Conservation (phyloP, 2,888 invertebrate species). For the Cerceris rybyensis region DNA sequence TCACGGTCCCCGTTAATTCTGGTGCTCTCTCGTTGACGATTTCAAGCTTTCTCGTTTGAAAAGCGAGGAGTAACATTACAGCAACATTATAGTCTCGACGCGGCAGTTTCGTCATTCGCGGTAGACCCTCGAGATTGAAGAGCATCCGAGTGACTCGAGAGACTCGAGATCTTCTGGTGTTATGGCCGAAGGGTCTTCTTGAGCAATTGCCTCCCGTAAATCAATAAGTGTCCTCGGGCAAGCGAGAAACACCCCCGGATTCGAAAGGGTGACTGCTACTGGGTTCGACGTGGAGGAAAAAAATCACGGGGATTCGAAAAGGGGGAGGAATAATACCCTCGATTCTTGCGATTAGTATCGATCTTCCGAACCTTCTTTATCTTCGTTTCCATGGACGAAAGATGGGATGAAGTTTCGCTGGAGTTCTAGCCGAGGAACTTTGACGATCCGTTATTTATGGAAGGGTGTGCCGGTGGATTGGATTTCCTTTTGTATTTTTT, state of each 20-base stretch:
- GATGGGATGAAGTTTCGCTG: not conserved
- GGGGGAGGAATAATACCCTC: not conserved
- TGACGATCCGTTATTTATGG: no score
- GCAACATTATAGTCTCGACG: conserved; percentile 28
- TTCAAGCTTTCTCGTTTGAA: not conserved
- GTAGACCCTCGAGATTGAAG: conserved; percentile 41
- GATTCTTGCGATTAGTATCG: conserved; percentile 6
- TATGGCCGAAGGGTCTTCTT: conserved; percentile 48
- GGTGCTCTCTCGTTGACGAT: no score
- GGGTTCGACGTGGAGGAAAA: conserved; percentile 17
- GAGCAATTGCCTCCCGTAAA: conserved; percentile 63
- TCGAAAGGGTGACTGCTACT: no score
- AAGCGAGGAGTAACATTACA: not conserved
- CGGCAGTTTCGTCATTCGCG: conserved; percentile 33
- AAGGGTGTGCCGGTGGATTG: no score
- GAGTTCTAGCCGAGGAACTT: no score
- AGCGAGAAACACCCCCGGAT: conserved; percentile 22
- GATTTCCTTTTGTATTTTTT: no score
- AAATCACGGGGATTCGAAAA: conserved; percentile 41
- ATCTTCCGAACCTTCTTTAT: not conserved
- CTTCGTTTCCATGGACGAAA: not conserved
- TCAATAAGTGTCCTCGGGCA: conserved; percentile 64
- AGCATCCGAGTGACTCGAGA: conserved; percentile 35
- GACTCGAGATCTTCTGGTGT: conserved; percentile 52
- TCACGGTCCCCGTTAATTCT: no score